phyloP scores from a whole-genome alignment of 1,140 invertebrate species.

The Lordiphosa collinella region DNA sequence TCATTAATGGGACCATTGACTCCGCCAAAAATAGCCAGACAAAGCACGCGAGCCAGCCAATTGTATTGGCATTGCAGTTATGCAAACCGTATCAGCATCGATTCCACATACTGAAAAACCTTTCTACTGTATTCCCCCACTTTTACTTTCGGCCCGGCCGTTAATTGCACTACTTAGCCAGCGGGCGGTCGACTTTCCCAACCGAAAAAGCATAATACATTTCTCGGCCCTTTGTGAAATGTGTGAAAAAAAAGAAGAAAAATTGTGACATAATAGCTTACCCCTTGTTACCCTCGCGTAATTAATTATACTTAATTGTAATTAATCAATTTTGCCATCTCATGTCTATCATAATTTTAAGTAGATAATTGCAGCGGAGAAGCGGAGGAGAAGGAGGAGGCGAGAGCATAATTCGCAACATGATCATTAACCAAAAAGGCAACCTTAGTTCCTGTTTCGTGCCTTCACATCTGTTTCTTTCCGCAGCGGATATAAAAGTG shows the following conservation, averaged over 20 bases:
- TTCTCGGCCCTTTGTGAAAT: slow-evolving; percentile 13
- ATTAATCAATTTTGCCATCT: slow-evolving; percentile 51
- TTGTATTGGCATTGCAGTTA: slow-evolving; percentile 17
- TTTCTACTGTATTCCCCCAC: slow-evolving; percentile 28
- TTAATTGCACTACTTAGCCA: slow-evolving; percentile 66
- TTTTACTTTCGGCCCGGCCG: slow-evolving; percentile 58
- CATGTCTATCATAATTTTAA: slow-evolving; percentile 36
- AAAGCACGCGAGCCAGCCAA: slow-evolving; percentile 18
- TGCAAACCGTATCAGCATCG: slow-evolving; percentile 25
- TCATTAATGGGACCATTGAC: background rate
- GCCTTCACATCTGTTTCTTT: no score
- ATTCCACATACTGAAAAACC: slow-evolving; percentile 4
- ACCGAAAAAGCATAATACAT: slow-evolving; percentile 33
- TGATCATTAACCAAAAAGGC: slow-evolving; percentile 8
- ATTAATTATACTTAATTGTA: slow-evolving; percentile 60
- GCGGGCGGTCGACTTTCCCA: slow-evolving; percentile 62
- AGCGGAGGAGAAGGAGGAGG: background rate
- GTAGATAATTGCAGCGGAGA: slow-evolving; percentile 29
- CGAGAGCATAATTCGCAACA: background rate
- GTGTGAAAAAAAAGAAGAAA: no score
- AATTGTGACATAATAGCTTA: slow-evolving; percentile 53
- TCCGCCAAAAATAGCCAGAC: no score
- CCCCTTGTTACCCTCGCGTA: slow-evolving; percentile 9
- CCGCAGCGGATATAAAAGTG: no score
- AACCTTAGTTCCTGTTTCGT: background rate